A percentile compares a stretch with the other conserved stretches of the same genome.
Conservation (phyloP, 2,888 invertebrate genomes). For the Rosalia funebris region DNA sequence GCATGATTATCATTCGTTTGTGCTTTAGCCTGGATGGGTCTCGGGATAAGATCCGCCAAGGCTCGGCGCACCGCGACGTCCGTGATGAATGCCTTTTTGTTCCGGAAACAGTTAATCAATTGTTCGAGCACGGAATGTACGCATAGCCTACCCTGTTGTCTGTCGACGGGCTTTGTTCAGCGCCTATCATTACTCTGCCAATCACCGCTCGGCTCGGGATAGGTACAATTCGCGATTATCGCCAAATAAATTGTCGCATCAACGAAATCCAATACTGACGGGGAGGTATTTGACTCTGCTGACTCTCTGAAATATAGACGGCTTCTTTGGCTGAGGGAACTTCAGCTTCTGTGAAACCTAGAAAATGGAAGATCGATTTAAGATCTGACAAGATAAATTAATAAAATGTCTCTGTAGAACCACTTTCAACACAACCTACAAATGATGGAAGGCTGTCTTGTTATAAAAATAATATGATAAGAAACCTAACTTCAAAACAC, state of each 20-base stretch:
- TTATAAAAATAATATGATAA: too few species aligned
- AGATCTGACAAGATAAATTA: too few species aligned
- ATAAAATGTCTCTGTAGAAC: too few species aligned
- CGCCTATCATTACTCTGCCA: constrained; percentile 63
- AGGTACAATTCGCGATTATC: constrained; percentile 40
- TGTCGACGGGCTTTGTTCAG: constrained; percentile 62
- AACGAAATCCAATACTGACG: constrained; percentile 41
- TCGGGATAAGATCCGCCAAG: constrained; percentile 28
- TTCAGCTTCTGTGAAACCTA: constrained; percentile 2
- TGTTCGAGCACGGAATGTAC: constrained; percentile 56
- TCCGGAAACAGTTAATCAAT: constrained; percentile 64
- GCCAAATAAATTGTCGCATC: constrained; percentile 37
- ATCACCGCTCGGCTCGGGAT: constrained; percentile 50
- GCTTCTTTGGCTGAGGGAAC: constrained; percentile 9
- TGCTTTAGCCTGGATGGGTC: constrained; percentile 27
- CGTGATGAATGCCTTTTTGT: constrained; percentile 62
- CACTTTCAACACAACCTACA: too few species aligned
- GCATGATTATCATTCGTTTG: constrained; percentile 31
- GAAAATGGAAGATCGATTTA: not conserved
- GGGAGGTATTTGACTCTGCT: constrained; percentile 30
- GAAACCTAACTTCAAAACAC: too few species aligned
- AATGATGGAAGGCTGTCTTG: too few species aligned
- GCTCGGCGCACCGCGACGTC: constrained; percentile 46
- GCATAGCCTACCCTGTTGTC: constrained; percentile 58
- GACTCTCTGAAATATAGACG: constrained; percentile 22